Evolutionary conservation across 2,888 invertebrate genomes (phyloP).

Genomic region (Cylindroiulus punctatus): DNA sequence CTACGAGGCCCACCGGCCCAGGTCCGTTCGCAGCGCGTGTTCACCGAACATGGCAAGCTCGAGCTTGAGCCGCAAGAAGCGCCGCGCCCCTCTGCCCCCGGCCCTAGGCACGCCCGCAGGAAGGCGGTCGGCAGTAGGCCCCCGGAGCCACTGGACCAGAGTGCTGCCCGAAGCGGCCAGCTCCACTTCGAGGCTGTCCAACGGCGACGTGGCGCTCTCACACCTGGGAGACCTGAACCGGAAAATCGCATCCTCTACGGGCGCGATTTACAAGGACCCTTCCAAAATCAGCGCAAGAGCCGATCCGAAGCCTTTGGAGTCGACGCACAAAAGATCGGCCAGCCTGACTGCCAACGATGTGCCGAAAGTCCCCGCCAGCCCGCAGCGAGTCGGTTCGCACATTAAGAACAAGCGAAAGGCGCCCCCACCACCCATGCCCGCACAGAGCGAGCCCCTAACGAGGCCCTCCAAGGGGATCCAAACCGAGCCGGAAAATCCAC

Average conservation of each 20-base stretch:
- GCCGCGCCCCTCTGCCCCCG: conserved; percentile 61
- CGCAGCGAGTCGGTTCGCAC: conserved; percentile 66
- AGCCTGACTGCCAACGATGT: background rate
- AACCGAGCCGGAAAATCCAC: background rate
- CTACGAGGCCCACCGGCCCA: background rate
- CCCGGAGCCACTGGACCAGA: conserved; percentile 48
- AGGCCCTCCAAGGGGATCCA: background rate
- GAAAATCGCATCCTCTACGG: conserved; percentile 61
- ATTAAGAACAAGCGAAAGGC: conserved; percentile 81
- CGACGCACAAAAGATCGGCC: conserved; percentile 11
- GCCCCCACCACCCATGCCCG: conserved; percentile 73
- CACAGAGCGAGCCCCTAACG: background rate
- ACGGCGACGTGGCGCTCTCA: background rate
- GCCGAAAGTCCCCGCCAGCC: background rate
- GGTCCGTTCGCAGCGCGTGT: conserved; percentile 39
- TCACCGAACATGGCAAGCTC: background rate
- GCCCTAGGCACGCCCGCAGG: background rate
- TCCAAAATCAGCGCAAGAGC: conserved; percentile 73
- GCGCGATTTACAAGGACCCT: conserved; percentile 63
- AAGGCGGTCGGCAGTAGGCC: background rate
- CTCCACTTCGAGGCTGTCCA: conserved; percentile 28
- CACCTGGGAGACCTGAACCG: conserved; percentile 13
- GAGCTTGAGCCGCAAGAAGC: conserved; percentile 61
- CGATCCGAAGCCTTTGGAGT: background rate
- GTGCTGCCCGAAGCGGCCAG: background rate